Evolutionary conservation across 1,140 invertebrate species (phyloP).

Genomic region (Neotoxoptera formosana): DNA sequence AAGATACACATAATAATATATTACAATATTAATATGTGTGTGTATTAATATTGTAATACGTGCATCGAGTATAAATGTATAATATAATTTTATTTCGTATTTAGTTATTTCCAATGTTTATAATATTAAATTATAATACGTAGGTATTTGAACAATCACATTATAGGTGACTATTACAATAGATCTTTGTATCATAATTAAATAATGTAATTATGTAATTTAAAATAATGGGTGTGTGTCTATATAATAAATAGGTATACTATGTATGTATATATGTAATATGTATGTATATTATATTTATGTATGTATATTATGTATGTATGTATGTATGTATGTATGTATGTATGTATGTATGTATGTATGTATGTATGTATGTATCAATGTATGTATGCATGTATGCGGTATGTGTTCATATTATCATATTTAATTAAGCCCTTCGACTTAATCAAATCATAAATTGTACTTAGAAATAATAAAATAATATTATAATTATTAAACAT

Average conservation of each 20-base stretch:
- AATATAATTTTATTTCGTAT: not conserved
- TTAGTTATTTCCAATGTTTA: not conserved
- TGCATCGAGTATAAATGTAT: not conserved
- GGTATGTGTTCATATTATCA: not conserved
- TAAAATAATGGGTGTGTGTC: not conserved
- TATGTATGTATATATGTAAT: not conserved
- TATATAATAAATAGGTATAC: too few species aligned
- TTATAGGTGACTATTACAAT: not conserved
- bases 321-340: not conserved
- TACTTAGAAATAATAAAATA: not conserved
- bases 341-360: not conserved
- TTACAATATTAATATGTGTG: not conserved
- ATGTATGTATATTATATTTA: too few species aligned
- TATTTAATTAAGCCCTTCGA: not conserved
- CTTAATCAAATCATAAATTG: not conserved
- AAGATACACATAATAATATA: not conserved
- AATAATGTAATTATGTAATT: conserved; percentile 12
- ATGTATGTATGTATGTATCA: not conserved
- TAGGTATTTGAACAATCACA: not conserved
- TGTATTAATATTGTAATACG: too few species aligned
- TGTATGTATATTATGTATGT: not conserved
- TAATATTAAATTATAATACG: not conserved
- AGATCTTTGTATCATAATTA: not conserved
- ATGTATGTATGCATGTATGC: not conserved
- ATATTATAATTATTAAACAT: not conserved